Percentiles rank a stretch among this genome's conserved stretches.
Evolutionary conservation across 2,113 vertebrate genomes (phyloP).

Genomic region (Poeciliopsis turrubarensis): DNA sequence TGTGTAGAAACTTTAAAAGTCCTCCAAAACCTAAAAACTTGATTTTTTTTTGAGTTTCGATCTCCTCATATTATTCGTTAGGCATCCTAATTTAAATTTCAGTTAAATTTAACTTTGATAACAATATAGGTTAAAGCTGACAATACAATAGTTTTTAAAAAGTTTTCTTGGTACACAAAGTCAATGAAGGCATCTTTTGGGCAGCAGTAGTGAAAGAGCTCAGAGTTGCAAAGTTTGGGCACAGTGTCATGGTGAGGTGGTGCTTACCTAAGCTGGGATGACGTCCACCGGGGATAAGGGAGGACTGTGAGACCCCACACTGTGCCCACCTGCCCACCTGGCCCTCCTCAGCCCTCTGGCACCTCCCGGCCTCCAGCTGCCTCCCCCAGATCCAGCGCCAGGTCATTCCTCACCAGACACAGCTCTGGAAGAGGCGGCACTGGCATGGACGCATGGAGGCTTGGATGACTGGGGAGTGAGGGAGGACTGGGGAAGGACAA

Average conservation of each 20-base stretch:
- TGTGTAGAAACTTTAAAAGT: neutral
- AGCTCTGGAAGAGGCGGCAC: constrained; percentile 58
- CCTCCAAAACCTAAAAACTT: neutral
- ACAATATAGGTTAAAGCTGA: neutral
- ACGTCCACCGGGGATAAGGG: constrained; percentile 66
- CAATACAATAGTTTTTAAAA: neutral
- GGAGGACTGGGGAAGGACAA: constrained; percentile 28
- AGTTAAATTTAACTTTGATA: no score
- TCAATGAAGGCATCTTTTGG: neutral
- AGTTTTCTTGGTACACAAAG: neutral
- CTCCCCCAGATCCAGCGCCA: constrained; percentile 55
- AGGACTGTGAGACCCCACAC: constrained; percentile 61
- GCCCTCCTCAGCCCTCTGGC: constrained; percentile 57
- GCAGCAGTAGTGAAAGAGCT: constrained; percentile 5
- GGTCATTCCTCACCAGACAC: constrained; percentile 66
- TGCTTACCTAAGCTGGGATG: constrained; percentile 65
- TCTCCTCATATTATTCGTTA: neutral
- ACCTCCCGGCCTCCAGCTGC: constrained; percentile 69
- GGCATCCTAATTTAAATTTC: neutral
- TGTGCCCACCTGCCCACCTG: constrained; percentile 75
- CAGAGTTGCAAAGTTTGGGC: constrained; percentile 6
- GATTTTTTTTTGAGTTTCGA: neutral
- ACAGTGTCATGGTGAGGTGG: constrained; percentile 27
- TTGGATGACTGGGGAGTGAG: constrained; percentile 28
- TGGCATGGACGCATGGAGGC: constrained; percentile 48